Evolutionary conservation across 2,797 vertebrate species (phyloP).

Genomic region (Halcyon chelicuti): DNA sequence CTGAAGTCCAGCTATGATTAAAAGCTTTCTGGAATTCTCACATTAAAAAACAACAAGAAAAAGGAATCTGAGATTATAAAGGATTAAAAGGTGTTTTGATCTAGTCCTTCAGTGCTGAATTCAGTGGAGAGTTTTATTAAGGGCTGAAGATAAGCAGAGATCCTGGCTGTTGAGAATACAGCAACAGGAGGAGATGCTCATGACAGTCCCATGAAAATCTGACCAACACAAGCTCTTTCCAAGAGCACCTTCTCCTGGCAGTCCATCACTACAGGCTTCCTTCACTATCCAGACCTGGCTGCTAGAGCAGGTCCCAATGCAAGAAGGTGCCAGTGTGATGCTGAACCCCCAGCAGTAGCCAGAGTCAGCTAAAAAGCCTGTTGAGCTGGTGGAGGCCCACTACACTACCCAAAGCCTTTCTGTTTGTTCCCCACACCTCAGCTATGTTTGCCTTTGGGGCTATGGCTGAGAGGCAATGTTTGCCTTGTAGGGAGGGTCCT

Average conservation of each 20-base stretch:
- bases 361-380: not conserved
- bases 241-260: not conserved
- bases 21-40: not conserved
- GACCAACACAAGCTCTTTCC: rapidly evolving
- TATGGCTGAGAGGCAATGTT: constrained; percentile 45
- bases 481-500: constrained; percentile 69
- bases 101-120: not conserved
- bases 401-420: not conserved
- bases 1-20: not conserved
- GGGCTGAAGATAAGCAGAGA: rapidly evolving
- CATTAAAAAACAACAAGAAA: not conserved
- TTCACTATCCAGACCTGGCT: not conserved
- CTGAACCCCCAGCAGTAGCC: not conserved
- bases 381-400: not conserved
- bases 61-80: not conserved
- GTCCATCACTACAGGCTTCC: not conserved
- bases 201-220: rapidly evolving
- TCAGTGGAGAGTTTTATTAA: not conserved
- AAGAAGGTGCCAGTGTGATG: not conserved
- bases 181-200: not conserved
- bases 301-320: not conserved
- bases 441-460: constrained; percentile 74
- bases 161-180: not conserved
- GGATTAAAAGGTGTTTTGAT: not conserved
- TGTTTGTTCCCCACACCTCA: constrained; percentile 14